These are phyloP conservation scores for Xanthorhoe designata DNA, from an alignment of 2,888 invertebrate genomes.

Conservation along the genomic window DNA sequence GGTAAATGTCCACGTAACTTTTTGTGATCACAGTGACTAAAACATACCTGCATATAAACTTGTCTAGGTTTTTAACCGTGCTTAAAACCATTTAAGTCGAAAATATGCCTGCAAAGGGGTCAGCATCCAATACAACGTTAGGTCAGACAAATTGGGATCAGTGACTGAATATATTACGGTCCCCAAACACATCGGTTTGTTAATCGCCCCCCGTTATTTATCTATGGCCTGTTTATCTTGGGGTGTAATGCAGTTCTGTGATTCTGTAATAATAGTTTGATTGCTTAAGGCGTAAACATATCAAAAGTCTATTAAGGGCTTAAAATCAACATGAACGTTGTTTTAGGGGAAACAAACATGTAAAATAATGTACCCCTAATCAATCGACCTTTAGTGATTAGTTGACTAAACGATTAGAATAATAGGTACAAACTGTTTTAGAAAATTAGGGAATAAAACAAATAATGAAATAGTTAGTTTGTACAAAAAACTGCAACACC, in stretches of 20 bases:
- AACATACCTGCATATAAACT: background rate
- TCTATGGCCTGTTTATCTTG: conserved; percentile 50
- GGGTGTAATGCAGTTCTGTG: conserved; percentile 41
- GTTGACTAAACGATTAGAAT: background rate
- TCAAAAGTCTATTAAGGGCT: conserved; percentile 28
- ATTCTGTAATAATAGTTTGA: conserved; percentile 44
- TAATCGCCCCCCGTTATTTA: conserved; percentile 83
- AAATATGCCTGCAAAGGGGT: conserved; percentile 46
- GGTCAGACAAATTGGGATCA: conserved; percentile 85
- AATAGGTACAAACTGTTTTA: background rate
- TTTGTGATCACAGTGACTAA: background rate
- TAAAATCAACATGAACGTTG: conserved; percentile 20
- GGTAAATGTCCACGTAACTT: no score
- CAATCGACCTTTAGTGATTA: background rate
- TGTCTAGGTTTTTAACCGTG: conserved; percentile 2
- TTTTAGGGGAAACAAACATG: conserved; percentile 20
- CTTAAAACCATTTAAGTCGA: conserved; percentile 29
- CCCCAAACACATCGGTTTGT: conserved; percentile 78
- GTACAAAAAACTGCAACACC: background rate
- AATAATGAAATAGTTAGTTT: background rate
- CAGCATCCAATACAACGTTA: conserved; percentile 78
- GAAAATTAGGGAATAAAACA: background rate
- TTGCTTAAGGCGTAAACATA: conserved; percentile 33
- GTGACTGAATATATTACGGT: conserved; percentile 83
- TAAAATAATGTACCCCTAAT: background rate